Conservation (phyloP, 2,113 vertebrate species). For the Myrmophylax atrothorax region DNA sequence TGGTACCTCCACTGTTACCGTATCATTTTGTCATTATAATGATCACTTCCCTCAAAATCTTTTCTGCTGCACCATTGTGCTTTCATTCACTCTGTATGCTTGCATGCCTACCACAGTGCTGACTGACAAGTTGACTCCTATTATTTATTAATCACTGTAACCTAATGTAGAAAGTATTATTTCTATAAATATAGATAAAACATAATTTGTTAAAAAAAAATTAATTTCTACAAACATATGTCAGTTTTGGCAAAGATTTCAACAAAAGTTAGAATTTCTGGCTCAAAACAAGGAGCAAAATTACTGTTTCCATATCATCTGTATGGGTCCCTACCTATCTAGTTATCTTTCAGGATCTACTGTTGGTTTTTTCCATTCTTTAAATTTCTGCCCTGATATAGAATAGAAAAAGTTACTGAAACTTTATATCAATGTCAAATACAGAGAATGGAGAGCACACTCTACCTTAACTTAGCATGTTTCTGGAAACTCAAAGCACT, state of each 20-base stretch:
- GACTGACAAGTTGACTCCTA: neutral
- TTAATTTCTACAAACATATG: neutral
- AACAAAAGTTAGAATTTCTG: neutral
- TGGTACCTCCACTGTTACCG: neutral
- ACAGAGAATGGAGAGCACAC: neutral
- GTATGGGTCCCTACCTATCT: neutral
- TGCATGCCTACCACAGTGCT: neutral
- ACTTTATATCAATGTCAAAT: neutral
- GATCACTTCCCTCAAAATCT: neutral
- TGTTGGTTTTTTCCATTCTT: neutral
- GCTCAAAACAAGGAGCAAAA: neutral
- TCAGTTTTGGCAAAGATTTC: neutral
- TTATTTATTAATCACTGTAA: neutral
- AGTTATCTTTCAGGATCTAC: neutral
- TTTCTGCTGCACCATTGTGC: neutral
- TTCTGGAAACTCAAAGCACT: neutral
- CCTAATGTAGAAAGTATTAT: neutral
- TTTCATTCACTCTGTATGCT: neutral
- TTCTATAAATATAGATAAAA: neutral
- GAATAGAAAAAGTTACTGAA: neutral
- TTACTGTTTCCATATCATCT: neutral
- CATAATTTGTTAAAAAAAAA: neutral
- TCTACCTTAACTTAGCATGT: neutral
- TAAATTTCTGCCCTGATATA: neutral
- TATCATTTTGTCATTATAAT: neutral